phyloP scores from a whole-genome alignment of 2,113 vertebrate species.

The Lipophrys pholis region DNA sequence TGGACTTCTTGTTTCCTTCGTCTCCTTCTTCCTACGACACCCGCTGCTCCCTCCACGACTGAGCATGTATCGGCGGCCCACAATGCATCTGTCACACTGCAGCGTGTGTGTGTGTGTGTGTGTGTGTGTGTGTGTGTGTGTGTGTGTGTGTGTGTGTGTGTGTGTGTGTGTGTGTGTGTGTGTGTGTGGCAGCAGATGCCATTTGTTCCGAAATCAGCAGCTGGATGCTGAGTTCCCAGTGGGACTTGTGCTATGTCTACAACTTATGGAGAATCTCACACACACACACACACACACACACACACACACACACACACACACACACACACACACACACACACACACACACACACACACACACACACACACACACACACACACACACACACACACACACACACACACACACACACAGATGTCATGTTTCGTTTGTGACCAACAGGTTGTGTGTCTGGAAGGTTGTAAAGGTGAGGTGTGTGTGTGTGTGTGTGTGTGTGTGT shows the following conservation, averaged over 20 bases:
- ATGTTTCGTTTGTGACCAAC: constrained; percentile 26
- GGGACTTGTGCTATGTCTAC: constrained; percentile 63
- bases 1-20: too few relatives aligned
- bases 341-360: too few relatives aligned
- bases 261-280: not conserved
- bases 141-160: constrained; percentile 39
- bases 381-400: constrained; percentile 43
- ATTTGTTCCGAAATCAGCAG: constrained; percentile 74
- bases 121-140: constrained; percentile 46
- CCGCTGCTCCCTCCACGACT: constrained; percentile 52
- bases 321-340: constrained; percentile 27
- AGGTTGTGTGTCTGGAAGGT: constrained; percentile 24
- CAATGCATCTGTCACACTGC: constrained; percentile 68
- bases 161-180: constrained; percentile 46
- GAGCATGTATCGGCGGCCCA: constrained; percentile 70
- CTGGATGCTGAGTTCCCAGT: constrained; percentile 70
- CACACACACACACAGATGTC: constrained; percentile 32
- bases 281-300: constrained; percentile 12
- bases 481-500: constrained; percentile 6
- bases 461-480: constrained; percentile 14
- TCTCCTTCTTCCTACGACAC: not conserved
- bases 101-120: constrained; percentile 39
- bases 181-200: constrained; percentile 66
- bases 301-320: constrained; percentile 3
- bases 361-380: too few relatives aligned